phyloP scores from a whole-genome alignment of 2,113 vertebrate genomes.

The Herpetotheres cachinnans region DNA sequence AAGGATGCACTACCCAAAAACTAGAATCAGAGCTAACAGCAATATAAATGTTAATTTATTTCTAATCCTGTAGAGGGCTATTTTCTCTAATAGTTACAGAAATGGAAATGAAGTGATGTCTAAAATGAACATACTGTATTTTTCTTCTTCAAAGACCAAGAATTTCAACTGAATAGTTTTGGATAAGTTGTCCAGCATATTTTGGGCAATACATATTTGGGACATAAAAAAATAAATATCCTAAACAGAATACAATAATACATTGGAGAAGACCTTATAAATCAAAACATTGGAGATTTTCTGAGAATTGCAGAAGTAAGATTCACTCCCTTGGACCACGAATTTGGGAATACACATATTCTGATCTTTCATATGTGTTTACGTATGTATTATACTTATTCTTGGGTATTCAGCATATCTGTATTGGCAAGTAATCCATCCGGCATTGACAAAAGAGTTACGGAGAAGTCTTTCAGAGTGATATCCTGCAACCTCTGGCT shows the following conservation, averaged over 20 bases:
- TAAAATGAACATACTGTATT: not conserved
- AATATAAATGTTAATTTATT: not conserved
- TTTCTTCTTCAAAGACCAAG: not conserved
- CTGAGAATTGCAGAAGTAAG: not conserved
- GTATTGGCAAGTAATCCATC: not conserved
- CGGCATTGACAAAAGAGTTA: not conserved
- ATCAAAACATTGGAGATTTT: not conserved
- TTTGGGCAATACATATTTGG: not conserved
- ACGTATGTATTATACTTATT: not conserved
- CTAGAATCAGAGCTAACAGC: not conserved
- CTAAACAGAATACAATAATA: not conserved
- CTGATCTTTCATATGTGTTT: not conserved
- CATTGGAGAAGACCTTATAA: not conserved
- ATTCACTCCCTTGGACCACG: not conserved
- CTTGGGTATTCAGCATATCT: not conserved
- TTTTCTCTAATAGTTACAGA: not conserved
- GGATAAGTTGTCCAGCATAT: not conserved
- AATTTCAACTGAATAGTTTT: not conserved
- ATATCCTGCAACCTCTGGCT: not conserved
- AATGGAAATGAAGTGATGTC: not conserved
- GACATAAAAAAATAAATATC: not conserved
- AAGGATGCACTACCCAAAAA: not conserved
- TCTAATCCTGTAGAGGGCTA: not conserved
- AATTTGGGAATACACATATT: not conserved
- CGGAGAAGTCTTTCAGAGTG: not conserved